Percentiles rank a stretch among this genome's conserved stretches.
Conservation (phyloP, 2,888 invertebrate genomes). For the Hymenopus coronatus region DNA sequence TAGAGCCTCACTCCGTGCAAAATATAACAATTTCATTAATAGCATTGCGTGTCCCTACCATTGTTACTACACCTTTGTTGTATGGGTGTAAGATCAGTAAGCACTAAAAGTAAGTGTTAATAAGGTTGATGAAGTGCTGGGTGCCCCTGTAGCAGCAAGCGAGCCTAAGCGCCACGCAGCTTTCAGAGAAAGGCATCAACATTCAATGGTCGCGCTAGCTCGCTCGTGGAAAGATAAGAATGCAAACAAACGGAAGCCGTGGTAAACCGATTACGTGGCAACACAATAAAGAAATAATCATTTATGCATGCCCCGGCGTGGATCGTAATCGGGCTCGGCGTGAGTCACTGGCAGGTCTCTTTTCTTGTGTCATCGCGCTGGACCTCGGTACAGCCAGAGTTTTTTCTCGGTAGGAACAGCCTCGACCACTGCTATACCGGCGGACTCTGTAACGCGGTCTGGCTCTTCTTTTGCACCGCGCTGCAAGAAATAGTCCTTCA, state of each 20-base stretch:
- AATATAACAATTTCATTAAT: too few species aligned
- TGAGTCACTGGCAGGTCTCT: neutral
- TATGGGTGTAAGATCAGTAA: too few species aligned
- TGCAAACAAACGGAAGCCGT: neutral
- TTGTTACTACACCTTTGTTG: too few species aligned
- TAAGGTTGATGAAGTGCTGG: neutral
- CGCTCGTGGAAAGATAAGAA: neutral
- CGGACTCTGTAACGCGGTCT: neutral
- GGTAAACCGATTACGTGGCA: neutral
- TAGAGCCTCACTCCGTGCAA: too few species aligned
- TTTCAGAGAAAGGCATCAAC: neutral
- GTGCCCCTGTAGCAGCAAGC: neutral
- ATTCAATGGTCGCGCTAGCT: neutral
- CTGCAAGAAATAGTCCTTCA: neutral
- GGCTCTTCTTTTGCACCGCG: neutral
- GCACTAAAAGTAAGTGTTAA: neutral
- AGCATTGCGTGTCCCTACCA: too few species aligned
- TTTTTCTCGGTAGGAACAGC: neutral
- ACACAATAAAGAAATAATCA: neutral
- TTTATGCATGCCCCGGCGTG: neutral
- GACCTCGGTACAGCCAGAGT: neutral
- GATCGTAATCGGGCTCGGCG: neutral
- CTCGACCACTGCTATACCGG: neutral
- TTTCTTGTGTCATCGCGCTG: neutral
- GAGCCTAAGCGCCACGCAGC: neutral